These are phyloP conservation scores for Synanthedon myopaeformis DNA, from an alignment of 2,888 invertebrate species.

Conservation along the genomic window DNA sequence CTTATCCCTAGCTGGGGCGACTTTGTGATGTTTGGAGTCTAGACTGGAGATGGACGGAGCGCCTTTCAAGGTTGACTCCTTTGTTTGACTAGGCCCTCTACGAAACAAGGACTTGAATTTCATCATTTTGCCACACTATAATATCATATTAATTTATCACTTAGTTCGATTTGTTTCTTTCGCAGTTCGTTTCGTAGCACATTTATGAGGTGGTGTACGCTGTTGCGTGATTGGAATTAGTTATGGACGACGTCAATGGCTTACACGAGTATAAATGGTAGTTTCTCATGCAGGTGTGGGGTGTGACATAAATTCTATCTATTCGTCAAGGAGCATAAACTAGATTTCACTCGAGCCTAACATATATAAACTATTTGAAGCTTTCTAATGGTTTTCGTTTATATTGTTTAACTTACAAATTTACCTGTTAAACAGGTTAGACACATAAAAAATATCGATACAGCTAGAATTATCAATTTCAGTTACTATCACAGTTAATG, in stretches of 20 bases:
- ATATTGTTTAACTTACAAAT: too few species aligned
- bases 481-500: too few species aligned
- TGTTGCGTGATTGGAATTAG: conserved; percentile 25
- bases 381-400: too few species aligned
- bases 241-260: conserved; percentile 2
- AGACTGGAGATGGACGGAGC: conserved; percentile 76
- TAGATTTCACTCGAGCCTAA: neutral
- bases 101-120: conserved; percentile 93
- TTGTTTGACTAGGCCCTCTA: conserved; percentile 80
- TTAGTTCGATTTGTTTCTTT: conserved; percentile 31
- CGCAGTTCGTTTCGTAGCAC: conserved; percentile 17
- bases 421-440: too few species aligned
- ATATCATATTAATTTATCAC: conserved; percentile 50
- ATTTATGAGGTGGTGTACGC: conserved; percentile 16
- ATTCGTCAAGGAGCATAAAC: neutral
- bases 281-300: neutral
- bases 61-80: conserved; percentile 67
- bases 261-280: neutral
- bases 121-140: conserved; percentile 77
- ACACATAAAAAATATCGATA: too few species aligned
- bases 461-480: too few species aligned
- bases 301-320: neutral
- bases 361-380: neutral
- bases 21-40: conserved; percentile 72
- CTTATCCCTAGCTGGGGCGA: conserved; percentile 59